Conservation (phyloP, 2,113 vertebrate genomes). For the Galbula dea region DNA sequence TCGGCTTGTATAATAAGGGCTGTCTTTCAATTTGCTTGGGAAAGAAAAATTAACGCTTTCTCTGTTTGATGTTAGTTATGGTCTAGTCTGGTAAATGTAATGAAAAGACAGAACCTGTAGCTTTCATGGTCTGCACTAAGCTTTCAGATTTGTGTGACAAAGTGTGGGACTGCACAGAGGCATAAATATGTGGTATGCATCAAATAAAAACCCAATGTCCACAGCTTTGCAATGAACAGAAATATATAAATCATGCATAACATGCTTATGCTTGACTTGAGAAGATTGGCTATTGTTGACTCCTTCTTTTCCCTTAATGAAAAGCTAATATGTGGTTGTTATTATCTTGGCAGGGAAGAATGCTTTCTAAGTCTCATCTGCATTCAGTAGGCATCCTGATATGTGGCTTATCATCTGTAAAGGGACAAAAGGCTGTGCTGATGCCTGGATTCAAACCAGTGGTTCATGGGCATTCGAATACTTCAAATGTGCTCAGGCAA, state of each 20-base stretch:
- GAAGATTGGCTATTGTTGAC: neutral
- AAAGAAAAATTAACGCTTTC: neutral
- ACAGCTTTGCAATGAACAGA: neutral
- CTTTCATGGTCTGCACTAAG: neutral
- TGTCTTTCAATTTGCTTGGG: neutral
- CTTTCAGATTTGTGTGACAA: neutral
- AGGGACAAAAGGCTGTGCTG: neutral
- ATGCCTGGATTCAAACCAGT: neutral
- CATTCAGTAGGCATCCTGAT: neutral
- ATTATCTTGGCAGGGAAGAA: neutral
- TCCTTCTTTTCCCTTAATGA: neutral
- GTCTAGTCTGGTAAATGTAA: neutral
- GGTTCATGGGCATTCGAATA: neutral
- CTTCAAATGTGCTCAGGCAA: neutral
- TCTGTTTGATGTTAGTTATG: neutral
- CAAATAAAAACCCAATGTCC: neutral
- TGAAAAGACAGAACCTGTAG: neutral
- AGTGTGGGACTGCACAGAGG: neutral
- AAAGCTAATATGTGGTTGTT: neutral
- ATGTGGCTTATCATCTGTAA: neutral
- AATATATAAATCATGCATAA: neutral
- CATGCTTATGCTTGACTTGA: accelerated
- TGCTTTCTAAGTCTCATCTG: neutral
- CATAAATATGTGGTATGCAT: neutral
- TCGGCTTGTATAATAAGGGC: neutral